Evolutionary conservation across 1,140 invertebrate species (phyloP).

Genomic region (Drosophila burlai): DNA sequence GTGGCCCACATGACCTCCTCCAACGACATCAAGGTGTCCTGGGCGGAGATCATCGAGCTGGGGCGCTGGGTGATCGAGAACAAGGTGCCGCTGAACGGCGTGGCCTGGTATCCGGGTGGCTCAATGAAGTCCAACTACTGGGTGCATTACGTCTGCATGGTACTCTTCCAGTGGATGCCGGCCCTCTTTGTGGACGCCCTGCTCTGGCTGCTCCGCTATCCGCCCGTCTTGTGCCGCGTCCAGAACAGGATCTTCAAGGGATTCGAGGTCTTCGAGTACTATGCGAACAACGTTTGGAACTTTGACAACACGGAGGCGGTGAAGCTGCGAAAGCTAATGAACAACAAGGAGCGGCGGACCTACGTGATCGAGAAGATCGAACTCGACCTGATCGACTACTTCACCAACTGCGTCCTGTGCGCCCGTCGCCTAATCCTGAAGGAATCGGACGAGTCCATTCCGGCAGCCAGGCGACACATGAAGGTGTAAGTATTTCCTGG

Average conservation of each 20-base stretch:
- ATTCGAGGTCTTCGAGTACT: constrained; percentile 94
- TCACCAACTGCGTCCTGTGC: constrained; percentile 90
- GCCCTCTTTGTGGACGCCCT: constrained; percentile 92
- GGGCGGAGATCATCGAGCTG: constrained; percentile 93
- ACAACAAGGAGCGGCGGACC: constrained; percentile 87
- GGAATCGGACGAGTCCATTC: constrained; percentile 93
- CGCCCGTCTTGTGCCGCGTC: constrained; percentile 91
- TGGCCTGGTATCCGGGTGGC: constrained; percentile 95
- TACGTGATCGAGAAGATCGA: constrained; percentile 91
- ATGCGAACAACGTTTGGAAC: constrained; percentile 94
- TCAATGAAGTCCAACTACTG: constrained; percentile 93
- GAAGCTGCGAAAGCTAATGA: constrained; percentile 87
- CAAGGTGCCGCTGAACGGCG: constrained; percentile 90
- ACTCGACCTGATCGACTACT: constrained; percentile 90
- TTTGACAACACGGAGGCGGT: constrained; percentile 88
- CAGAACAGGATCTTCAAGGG: constrained; percentile 92
- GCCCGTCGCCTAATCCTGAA: constrained; percentile 92
- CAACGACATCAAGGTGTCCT: constrained; percentile 92
- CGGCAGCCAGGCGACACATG: constrained; percentile 92
- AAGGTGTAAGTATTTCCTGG: constrained; percentile 87
- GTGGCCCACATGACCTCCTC: constrained; percentile 91
- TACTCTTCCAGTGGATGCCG: constrained; percentile 94
- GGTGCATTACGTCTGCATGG: constrained; percentile 91
- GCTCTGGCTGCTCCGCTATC: constrained; percentile 91
- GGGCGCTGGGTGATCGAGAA: constrained; percentile 91